Percentiles rank a stretch among this genome's conserved stretches.
These are phyloP conservation scores for Phyllotreta cruciferae DNA, from an alignment of 2,888 invertebrate species.

Conservation along the genomic window DNA sequence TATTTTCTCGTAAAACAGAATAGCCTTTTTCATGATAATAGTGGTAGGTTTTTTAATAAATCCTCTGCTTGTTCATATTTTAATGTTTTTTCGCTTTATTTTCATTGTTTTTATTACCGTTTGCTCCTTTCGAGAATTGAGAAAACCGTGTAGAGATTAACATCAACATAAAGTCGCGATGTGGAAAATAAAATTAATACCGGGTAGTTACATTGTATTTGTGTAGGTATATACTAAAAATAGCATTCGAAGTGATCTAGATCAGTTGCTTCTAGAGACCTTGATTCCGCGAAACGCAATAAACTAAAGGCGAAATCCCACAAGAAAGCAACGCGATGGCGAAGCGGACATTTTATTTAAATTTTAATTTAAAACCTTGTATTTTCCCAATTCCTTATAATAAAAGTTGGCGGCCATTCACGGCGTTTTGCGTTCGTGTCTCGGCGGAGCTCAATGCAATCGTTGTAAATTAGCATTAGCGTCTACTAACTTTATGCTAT, in stretches of 20 bases:
- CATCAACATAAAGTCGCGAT: conserved; percentile 2
- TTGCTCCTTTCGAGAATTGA: no score
- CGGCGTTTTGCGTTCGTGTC: conserved; percentile 47
- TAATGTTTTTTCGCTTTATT: no score
- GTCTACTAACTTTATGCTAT: conserved; percentile 59
- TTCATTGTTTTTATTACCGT: no score
- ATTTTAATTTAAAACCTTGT: conserved; percentile 58
- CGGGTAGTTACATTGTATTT: conserved; percentile 3
- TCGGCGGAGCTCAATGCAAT: conserved; percentile 54
- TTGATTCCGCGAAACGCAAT: conserved; percentile 39
- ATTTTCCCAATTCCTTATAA: conserved; percentile 55
- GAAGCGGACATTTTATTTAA: conserved; percentile 59
- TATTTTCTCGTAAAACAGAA: no score
- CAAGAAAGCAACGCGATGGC: conserved; percentile 53
- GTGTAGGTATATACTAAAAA: neutral
- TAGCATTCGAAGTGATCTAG: conserved; percentile 12
- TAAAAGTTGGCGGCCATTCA: conserved; percentile 53
- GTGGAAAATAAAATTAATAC: conserved; percentile 2
- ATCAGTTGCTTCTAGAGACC: conserved; percentile 6
- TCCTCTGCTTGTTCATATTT: no score
- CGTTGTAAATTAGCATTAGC: conserved; percentile 61
- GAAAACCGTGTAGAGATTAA: neutral
- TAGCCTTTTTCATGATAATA: no score
- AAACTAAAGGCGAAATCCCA: conserved; percentile 43
- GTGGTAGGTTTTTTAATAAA: no score